Evolutionary conservation across 2,113 vertebrate genomes (phyloP).

Genomic region (Peromyscus leucopus): DNA sequence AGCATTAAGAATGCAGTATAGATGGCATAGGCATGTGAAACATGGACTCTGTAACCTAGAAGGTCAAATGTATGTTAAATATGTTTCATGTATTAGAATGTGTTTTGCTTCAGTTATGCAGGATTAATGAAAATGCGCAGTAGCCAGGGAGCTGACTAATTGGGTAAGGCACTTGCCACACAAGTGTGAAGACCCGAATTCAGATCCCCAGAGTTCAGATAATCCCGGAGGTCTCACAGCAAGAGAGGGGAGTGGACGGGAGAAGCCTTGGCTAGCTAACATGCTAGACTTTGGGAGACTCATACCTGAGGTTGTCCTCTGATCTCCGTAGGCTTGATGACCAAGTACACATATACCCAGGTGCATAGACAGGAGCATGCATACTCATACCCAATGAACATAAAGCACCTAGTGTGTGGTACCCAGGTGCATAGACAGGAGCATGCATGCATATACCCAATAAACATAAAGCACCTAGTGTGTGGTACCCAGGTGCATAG

Average conservation of each 20-base stretch:
- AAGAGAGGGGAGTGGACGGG: neutral
- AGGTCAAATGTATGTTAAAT: neutral
- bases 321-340: too few species aligned
- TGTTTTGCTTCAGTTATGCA: neutral
- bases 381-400: neutral
- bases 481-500: neutral
- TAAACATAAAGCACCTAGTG: too few species aligned
- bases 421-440: too few species aligned
- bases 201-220: neutral
- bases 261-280: neutral
- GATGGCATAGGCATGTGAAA: neutral
- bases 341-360: neutral
- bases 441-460: too few species aligned
- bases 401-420: too few species aligned
- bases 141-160: neutral
- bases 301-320: neutral
- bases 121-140: neutral
- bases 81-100: neutral
- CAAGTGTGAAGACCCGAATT: neutral
- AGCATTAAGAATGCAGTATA: neutral
- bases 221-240: neutral
- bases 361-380: neutral
- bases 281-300: too few species aligned
- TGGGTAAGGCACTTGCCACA: neutral
- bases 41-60: neutral